Base-by-base conservation (phyloP, 2,888 invertebrate species). In the Apocheima hispidaria region DNA sequence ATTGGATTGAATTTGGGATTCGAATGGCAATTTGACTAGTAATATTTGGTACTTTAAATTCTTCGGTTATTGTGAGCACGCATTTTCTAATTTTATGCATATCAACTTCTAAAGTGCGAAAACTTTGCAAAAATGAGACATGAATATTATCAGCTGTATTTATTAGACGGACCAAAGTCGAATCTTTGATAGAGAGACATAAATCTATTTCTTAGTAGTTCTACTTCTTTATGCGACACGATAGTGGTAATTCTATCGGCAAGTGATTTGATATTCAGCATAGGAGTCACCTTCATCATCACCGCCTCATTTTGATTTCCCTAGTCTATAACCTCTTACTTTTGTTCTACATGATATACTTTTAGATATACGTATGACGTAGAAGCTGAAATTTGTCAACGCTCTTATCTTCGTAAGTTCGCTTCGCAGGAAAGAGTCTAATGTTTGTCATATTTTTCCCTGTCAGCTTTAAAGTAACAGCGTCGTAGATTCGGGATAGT, bases 381-480 rank as follows among this genome's bases (percentile, higher is more conserved):
- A 44, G 21, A 12, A 21, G 21, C 21, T 41, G 5, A 43, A 4
- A 43, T 57, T 50, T 43, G 28, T 50, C 50, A 50, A 36, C 4
- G 35, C 9, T 43, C 36, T 57, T 50, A 57, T 57, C 57, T 48
- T n/a, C n/a, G 20, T 26, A 41, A 56, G 30, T 38, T 40, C 20
- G 33, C 46, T 51, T n/a, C 40, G 21, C 46, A 38, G 46, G 30
- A 59, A 53, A 48, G 40, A 54, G 41, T 54, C 54, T 54, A 36
- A 54, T 49, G 53, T 49, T 60, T 21, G 41, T 54, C 36, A 43
- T 48, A 54, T 60, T 48, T 53, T 53, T 59, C 21, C 16, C 52
- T 44, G 49, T 50, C 28, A 60, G 53, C 48, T 60, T 41, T 55
- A 55, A 56, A 55, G 44, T 44, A 49, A 60, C 33, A 51, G 46